Base-by-base conservation (phyloP, 1,140 invertebrate species). In the Eciton burchellii region DNA sequence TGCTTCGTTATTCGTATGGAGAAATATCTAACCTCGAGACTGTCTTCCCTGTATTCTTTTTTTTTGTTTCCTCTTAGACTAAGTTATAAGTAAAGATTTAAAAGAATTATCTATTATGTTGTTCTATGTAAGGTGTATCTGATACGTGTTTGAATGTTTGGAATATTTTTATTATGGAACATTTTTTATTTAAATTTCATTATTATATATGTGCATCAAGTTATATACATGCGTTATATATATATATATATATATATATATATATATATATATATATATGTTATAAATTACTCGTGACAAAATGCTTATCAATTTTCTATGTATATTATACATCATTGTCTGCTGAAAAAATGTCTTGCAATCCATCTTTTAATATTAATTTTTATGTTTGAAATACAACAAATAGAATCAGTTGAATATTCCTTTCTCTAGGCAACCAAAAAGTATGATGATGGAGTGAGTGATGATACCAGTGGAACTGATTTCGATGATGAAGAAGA, bases 401-500 rank as follows among this genome's bases (percentile, higher is more conserved):
- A 9, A 47, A 1, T 21, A 8, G 16, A 43, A 73, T 19, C 16
- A 29, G 8, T 65, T 52, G 56, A 62, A 35, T n/a, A 56, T 81
- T 6, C 21, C 47, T 24, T 70, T 65, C 84, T 89, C 21, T 70
- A 91, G 90, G 84, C 89, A 62, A 85, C 86, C 16, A 90, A 90
- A 71, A 90, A 87, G 81, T 87, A 85, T 68, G 91, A 91, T 54
- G 90, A 91, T 83, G 95, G 96, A 91, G 94, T 95, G 74, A 94
- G 92, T 63, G 96, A 96, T 79, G 95, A 96, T 79, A 95, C 96
- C 71, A 97, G 96, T 45, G 96, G 96, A 77, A 97, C 96, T 82
- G 97, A 97, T 91, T 97, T 97, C 92, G 97, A 97, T 90, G 97
- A 97, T 90, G 97, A 98, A 93, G 97, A 97, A 87, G 97, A 98